Conservation (phyloP, 1,140 invertebrate genomes). For the Cepaea nemoralis region DNA sequence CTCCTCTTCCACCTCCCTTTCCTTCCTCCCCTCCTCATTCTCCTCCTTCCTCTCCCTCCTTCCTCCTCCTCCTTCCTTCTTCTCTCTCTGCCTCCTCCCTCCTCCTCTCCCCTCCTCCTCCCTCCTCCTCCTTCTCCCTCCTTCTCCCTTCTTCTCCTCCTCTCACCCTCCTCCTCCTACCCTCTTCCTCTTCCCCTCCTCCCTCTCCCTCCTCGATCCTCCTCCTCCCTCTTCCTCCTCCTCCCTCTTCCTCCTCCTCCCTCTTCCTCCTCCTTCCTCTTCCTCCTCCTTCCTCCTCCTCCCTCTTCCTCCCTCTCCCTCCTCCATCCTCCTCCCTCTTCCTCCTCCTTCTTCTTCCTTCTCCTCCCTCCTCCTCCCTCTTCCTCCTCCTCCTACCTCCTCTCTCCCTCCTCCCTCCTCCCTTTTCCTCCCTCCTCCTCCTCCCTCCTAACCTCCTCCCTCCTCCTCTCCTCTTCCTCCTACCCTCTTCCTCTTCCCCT, state of each 20-base stretch:
- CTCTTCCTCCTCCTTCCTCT: not conserved
- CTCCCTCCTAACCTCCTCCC: no score
- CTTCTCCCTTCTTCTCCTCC: not conserved
- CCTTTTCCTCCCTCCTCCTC: conserved; percentile 17
- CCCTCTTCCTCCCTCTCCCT: conserved; percentile 6
- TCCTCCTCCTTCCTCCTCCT: not conserved
- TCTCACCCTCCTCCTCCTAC: not conserved
- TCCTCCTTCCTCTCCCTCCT: no score
- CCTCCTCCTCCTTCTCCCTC: not conserved
- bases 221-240: not conserved
- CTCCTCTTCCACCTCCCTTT: no score
- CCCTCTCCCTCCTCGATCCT: not conserved
- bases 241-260: not conserved
- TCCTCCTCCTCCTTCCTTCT: not conserved
- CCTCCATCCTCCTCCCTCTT: not conserved
- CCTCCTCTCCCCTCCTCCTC: not conserved
- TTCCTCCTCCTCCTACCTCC: no score
- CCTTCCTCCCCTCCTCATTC: no score
- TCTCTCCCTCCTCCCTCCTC: not conserved
- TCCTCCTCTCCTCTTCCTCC: no score
- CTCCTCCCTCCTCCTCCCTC: not conserved
- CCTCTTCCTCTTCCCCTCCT: not conserved
- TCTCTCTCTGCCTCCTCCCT: not conserved
- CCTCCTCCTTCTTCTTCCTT: not conserved
- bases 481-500: no score